Evolutionary conservation across 30 jellyfish, hydroid and myxozoan species (phyloP).

Genomic region (Aurelia coerulea): DNA sequence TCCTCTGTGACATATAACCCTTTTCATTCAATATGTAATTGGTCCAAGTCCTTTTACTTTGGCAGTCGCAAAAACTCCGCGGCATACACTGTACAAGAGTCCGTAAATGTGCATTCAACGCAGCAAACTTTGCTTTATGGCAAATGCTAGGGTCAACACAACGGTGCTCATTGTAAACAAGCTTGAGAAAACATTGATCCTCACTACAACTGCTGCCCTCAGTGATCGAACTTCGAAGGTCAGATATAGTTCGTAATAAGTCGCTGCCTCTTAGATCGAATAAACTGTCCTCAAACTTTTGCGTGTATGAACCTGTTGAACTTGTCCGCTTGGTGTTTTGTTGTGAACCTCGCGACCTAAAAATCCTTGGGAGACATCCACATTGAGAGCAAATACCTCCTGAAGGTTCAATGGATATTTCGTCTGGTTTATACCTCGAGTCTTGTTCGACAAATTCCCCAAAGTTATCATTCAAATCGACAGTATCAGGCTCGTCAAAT

Average conservation of each 20-base stretch:
- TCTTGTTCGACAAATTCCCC: slow-evolving; percentile 40
- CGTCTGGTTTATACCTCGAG: slow-evolving; percentile 35
- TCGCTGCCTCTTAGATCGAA: slow-evolving; percentile 59
- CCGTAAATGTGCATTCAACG: slow-evolving; percentile 82
- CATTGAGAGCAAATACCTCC: slow-evolving; percentile 48
- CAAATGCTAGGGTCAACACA: slow-evolving; percentile 81
- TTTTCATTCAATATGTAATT: slow-evolving; percentile 42
- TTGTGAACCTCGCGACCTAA: slow-evolving; percentile 34
- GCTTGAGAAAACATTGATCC: slow-evolving; percentile 78
- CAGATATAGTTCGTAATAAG: slow-evolving; percentile 52
- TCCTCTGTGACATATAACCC: slow-evolving; percentile 76
- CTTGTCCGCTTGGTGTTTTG: not conserved
- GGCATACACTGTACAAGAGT: slow-evolving; percentile 89
- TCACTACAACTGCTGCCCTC: slow-evolving; percentile 53
- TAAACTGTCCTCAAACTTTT: slow-evolving; percentile 47
- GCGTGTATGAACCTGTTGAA: slow-evolving; percentile 32
- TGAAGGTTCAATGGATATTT: slow-evolving; percentile 28
- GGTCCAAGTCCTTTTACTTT: slow-evolving; percentile 49
- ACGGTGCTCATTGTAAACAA: slow-evolving; percentile 75
- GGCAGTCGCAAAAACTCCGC: slow-evolving; percentile 69
- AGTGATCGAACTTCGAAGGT: slow-evolving; percentile 50
- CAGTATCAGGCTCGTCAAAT: slow-evolving; percentile 37
- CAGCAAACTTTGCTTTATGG: slow-evolving; percentile 60
- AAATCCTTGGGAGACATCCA: slow-evolving; percentile 63
- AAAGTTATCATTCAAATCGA: slow-evolving; percentile 37